Percentiles rank a stretch among this genome's conserved stretches.
phyloP scores from a whole-genome alignment of 2,888 invertebrate genomes.

The Pogonocherus hispidulus region DNA sequence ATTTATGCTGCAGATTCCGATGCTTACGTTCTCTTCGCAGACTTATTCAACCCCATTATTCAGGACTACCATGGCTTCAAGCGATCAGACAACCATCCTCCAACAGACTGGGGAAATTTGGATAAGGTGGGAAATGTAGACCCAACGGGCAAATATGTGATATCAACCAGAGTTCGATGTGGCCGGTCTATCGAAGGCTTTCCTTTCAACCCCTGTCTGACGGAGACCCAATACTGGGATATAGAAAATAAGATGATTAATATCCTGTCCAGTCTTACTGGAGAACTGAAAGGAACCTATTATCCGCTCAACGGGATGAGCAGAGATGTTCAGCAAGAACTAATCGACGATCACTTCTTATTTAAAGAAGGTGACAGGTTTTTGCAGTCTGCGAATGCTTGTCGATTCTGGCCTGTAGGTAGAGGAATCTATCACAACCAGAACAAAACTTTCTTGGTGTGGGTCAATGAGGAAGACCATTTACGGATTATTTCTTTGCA shows the following conservation, averaged over 20 bases:
- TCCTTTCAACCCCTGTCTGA: slow-evolving; percentile 79
- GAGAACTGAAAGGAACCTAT: slow-evolving; percentile 93
- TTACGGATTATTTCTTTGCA: slow-evolving; percentile 98
- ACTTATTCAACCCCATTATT: slow-evolving; percentile 79
- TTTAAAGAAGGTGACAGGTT: slow-evolving; percentile 96
- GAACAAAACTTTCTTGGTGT: slow-evolving; percentile 94
- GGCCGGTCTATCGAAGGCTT: slow-evolving; percentile 75
- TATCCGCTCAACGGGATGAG: slow-evolving; percentile 94
- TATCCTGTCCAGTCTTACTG: slow-evolving; percentile 60
- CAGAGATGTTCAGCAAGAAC: slow-evolving; percentile 91
- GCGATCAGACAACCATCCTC: slow-evolving; percentile 73
- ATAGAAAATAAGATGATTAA: slow-evolving; percentile 72
- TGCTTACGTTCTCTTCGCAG: slow-evolving; percentile 76
- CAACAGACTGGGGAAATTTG: slow-evolving; percentile 75
- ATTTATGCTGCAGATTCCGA: slow-evolving; percentile 79
- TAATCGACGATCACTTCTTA: slow-evolving; percentile 97
- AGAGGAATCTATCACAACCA: slow-evolving; percentile 97
- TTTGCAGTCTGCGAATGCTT: slow-evolving; percentile 91
- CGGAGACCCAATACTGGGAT: slow-evolving; percentile 75
- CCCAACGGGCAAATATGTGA: slow-evolving; percentile 73
- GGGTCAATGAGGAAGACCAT: slow-evolving; percentile 99
- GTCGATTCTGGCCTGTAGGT: slow-evolving; percentile 93
- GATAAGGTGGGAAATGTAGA: slow-evolving; percentile 72
- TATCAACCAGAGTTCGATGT: slow-evolving; percentile 78
- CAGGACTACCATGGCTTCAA: slow-evolving; percentile 79